Percentiles rank a stretch among this genome's conserved stretches.
Conservation (phyloP, 53 echinoderm and acorn worm species). For the Antedon mediterranea region DNA sequence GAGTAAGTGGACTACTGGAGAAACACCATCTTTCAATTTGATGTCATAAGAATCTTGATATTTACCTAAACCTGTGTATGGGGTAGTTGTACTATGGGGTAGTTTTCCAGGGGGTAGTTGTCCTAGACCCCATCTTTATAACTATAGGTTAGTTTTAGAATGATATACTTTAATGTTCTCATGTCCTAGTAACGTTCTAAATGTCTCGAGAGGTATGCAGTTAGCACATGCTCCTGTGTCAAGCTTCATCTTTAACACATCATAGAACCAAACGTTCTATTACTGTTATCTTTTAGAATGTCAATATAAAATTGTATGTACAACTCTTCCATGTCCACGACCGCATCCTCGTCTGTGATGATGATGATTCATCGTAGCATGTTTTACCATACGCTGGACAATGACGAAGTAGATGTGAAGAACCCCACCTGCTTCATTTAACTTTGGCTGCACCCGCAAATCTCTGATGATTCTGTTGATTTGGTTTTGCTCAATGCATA, state of each 20-base stretch:
- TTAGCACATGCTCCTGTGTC: background rate
- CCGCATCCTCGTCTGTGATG: background rate
- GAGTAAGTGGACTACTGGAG: too few species aligned
- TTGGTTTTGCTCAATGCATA: background rate
- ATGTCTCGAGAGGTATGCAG: background rate
- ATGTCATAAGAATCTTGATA: too few species aligned
- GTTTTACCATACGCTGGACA: constrained; percentile 22
- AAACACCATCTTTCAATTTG: too few species aligned
- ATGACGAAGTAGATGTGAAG: constrained; percentile 3
- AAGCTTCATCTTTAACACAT: background rate
- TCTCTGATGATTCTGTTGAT: background rate
- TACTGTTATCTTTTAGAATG: background rate
- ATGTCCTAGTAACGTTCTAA: background rate
- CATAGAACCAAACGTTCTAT: background rate
- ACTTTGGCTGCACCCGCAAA: background rate
- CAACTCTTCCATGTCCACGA: background rate
- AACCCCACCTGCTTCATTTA: constrained; percentile 17
- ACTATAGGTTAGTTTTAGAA: background rate
- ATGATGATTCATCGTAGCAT: constrained; percentile 27
- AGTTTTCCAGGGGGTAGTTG: too few species aligned
- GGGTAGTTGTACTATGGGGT: too few species aligned
- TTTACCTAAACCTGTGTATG: too few species aligned
- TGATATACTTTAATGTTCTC: background rate
- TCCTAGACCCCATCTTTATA: constrained; percentile 1
- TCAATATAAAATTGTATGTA: background rate